A percentile compares a stretch with the other conserved stretches of the same genome.
Conservation (phyloP, 2,797 vertebrate genomes). For the Bovichtus variegatus region DNA sequence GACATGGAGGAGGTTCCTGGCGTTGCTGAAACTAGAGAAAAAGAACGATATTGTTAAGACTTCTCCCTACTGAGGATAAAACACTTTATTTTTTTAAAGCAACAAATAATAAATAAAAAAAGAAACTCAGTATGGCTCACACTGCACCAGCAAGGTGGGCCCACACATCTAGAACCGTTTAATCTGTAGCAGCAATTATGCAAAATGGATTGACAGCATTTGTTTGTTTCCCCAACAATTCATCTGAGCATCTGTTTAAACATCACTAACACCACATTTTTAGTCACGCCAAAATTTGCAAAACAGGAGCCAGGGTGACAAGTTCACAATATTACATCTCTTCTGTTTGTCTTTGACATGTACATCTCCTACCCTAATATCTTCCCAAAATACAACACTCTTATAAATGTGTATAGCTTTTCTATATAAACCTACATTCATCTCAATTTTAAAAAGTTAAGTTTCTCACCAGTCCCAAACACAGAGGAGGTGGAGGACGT, state of each 20-base stretch:
- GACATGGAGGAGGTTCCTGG: conserved; percentile 90
- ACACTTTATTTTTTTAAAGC: background rate
- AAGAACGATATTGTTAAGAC: background rate
- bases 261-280: background rate
- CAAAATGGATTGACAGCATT: background rate
- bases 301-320: background rate
- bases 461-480: conserved; percentile 91
- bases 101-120: background rate
- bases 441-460: too few species aligned
- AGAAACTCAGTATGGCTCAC: background rate
- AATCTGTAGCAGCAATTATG: background rate
- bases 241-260: background rate
- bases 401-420: background rate
- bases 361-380: background rate
- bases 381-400: background rate
- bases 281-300: background rate
- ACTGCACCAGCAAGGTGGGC: background rate
- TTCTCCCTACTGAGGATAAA: background rate
- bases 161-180: background rate
- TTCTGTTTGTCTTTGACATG: background rate
- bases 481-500: conserved; percentile 92
- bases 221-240: too few species aligned
- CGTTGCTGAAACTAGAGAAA: conserved; percentile 90
- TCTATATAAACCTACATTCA: background rate
- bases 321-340: background rate